A percentile compares a stretch with the other conserved stretches of the same genome.
Conservation (phyloP, 2,113 vertebrate species). For the Eulemur rufifrons region DNA sequence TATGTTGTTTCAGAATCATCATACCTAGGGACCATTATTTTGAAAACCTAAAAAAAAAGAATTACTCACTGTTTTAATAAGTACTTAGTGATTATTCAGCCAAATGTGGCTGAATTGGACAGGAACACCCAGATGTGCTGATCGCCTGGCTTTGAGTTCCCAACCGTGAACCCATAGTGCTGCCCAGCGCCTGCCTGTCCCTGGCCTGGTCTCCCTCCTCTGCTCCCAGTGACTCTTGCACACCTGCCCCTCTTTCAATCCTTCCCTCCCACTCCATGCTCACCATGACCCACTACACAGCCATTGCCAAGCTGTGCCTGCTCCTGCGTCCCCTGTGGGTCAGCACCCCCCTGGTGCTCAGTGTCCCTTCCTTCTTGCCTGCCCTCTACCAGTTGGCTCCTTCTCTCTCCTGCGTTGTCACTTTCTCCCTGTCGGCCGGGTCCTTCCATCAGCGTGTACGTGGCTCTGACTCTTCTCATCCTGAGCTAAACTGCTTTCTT, state of each 20-base stretch:
- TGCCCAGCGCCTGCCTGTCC: too few relatives aligned
- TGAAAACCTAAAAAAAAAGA: neutral
- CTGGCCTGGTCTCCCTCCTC: neutral
- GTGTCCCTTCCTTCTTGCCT: neutral
- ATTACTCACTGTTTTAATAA: neutral
- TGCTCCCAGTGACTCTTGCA: neutral
- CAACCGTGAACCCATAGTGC: neutral
- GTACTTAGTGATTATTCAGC: neutral
- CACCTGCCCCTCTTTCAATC: neutral
- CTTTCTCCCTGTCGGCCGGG: too few relatives aligned
- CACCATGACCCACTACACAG: fast-evolving
- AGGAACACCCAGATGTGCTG: fast-evolving
- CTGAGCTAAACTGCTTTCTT: fast-evolving
- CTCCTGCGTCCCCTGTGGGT: neutral
- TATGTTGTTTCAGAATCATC: neutral
- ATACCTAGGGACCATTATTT: neutral
- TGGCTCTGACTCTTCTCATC: neutral
- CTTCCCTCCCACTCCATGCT: neutral
- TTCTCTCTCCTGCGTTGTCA: neutral
- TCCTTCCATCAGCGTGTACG: fast-evolving
- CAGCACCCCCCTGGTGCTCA: neutral
- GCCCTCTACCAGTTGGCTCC: neutral
- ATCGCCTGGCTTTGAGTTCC: neutral
- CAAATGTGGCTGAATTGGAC: neutral
- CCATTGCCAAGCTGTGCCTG: fast-evolving